Percentiles rank a stretch among this genome's conserved stretches.
phyloP scores from a whole-genome alignment of 2,113 vertebrate species.

The Alces alces region DNA sequence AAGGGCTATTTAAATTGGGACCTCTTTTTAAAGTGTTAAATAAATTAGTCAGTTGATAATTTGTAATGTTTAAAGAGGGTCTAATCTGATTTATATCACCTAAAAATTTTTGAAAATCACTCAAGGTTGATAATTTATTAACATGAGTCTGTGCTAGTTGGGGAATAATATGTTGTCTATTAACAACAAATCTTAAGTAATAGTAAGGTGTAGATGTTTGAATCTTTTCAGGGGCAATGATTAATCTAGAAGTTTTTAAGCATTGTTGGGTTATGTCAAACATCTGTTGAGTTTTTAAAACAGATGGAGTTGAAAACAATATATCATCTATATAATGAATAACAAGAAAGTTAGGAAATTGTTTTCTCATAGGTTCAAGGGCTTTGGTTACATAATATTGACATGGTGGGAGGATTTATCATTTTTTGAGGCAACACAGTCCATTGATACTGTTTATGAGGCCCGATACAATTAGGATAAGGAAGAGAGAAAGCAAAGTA shows the following conservation, averaged over 20 bases:
- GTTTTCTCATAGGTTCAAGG: background rate
- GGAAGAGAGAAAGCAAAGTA: too few species aligned
- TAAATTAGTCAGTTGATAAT: too few species aligned
- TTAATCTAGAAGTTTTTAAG: background rate
- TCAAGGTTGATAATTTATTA: background rate
- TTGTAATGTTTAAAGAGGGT: too few species aligned
- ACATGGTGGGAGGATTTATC: background rate
- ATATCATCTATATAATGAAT: background rate
- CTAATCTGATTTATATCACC: background rate
- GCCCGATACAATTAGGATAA: too few species aligned
- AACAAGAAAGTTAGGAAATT: background rate
- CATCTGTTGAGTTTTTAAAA: background rate
- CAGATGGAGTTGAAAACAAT: background rate
- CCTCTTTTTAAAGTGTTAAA: too few species aligned
- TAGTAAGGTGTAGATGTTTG: background rate
- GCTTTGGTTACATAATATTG: background rate
- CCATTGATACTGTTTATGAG: too few species aligned
- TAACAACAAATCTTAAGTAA: background rate
- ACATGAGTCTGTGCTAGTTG: background rate
- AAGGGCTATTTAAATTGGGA: too few species aligned
- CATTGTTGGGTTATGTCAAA: too few species aligned
- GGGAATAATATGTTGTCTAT: background rate
- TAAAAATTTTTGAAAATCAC: background rate
- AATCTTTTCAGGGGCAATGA: background rate
- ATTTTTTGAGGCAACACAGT: too few species aligned